Conservation (phyloP, 2,113 vertebrate species). For the Tachycineta bicolor region DNA sequence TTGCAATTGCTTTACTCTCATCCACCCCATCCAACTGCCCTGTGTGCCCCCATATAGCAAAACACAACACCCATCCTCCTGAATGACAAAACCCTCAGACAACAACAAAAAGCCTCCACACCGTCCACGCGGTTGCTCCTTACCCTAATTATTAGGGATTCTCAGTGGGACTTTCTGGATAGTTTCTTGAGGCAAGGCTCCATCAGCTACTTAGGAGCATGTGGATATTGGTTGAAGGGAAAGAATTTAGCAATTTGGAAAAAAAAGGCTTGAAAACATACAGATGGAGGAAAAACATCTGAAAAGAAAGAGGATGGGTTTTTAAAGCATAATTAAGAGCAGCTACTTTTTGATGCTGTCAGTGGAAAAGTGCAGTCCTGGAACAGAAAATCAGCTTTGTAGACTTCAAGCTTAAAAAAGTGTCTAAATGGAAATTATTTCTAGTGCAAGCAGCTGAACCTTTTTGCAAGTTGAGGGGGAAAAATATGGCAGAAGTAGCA, state of each 20-base stretch:
- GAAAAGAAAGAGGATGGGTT: neutral
- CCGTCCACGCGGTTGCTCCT: fast-evolving
- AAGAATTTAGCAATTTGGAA: neutral
- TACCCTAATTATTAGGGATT: neutral
- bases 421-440: neutral
- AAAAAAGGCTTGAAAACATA: neutral
- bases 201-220: neutral
- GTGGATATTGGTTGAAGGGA: neutral
- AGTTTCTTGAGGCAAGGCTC: neutral
- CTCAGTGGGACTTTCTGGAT: neutral
- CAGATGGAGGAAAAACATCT: neutral
- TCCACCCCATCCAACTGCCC: neutral
- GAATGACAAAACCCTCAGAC: neutral
- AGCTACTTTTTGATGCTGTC: neutral
- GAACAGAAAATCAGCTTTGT: neutral
- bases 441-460: neutral
- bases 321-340: neutral
- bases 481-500: neutral
- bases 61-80: neutral
- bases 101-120: neutral
- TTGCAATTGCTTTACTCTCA: neutral
- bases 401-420: neutral
- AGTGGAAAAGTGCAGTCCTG: neutral
- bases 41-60: neutral
- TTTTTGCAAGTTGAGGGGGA: neutral